phyloP scores from a whole-genome alignment of 2,797 vertebrate species.

The Crypturellus tataupa region DNA sequence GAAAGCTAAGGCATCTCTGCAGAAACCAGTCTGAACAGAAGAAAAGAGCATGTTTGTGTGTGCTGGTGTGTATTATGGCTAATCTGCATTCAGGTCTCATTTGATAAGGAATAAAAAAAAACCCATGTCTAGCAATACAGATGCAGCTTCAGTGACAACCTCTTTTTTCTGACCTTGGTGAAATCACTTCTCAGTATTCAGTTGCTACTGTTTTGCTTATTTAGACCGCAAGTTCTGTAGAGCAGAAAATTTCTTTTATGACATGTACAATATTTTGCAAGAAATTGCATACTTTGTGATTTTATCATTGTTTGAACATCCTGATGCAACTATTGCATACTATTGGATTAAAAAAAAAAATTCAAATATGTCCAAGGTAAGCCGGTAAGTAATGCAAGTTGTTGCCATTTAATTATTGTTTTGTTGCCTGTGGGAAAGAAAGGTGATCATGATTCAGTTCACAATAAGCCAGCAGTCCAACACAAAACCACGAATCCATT shows the following conservation, averaged over 20 bases:
- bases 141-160: not conserved
- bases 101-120: not conserved
- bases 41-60: not conserved
- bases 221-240: not conserved
- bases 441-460: not conserved
- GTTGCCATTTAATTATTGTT: not conserved
- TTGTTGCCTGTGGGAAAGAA: not conserved
- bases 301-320: not conserved
- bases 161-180: not conserved
- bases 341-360: not conserved
- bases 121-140: not conserved
- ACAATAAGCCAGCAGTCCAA: not conserved
- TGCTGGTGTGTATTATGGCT: not conserved
- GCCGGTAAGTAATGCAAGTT: not conserved
- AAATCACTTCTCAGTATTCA: not conserved
- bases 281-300: not conserved
- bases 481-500: constrained; percentile 1
- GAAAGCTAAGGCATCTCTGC: not conserved
- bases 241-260: not conserved
- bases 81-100: not conserved
- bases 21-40: not conserved
- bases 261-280: not conserved
- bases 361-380: not conserved
- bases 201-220: not conserved
- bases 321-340: not conserved